Conservation (phyloP, 2,113 vertebrate genomes). For the Pithys albifrons region DNA sequence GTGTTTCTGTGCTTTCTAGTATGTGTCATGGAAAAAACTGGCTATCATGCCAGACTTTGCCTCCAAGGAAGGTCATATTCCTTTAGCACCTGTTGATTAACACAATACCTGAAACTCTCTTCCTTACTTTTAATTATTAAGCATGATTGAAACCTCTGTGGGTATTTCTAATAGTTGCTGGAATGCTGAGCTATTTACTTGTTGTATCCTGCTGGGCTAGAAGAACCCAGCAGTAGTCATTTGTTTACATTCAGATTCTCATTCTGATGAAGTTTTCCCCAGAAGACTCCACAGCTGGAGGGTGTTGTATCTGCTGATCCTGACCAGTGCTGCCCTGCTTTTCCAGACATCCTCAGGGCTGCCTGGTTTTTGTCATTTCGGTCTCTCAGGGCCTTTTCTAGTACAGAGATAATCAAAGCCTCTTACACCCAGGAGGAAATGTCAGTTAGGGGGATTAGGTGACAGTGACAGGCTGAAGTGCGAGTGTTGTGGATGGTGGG, state of each 20-base stretch:
- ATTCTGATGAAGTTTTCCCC: background rate
- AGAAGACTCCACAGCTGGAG: background rate
- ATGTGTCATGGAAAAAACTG: slow-evolving; percentile 26
- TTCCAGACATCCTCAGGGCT: background rate
- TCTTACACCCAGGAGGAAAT: background rate
- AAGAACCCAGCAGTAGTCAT: background rate
- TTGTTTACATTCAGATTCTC: slow-evolving; percentile 17
- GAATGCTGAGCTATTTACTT: slow-evolving; percentile 46
- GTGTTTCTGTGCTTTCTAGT: slow-evolving; percentile 21
- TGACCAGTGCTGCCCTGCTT: background rate
- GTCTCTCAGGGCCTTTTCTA: background rate
- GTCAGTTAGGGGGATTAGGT: background rate
- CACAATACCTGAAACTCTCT: background rate
- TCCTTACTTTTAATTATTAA: slow-evolving; percentile 38
- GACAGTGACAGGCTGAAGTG: background rate
- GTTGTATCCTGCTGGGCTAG: slow-evolving; percentile 40
- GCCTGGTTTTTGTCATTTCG: background rate
- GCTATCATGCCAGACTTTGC: background rate
- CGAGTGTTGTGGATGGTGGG: background rate
- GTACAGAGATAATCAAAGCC: background rate
- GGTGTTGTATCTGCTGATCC: background rate
- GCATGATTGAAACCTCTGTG: slow-evolving; percentile 25
- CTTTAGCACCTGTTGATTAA: slow-evolving; percentile 48
- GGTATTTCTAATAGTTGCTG: slow-evolving; percentile 32
- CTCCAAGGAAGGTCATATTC: background rate